A percentile compares a stretch with the other conserved stretches of the same genome.
Evolutionary conservation across 2,888 invertebrate species (phyloP).

Genomic region (Agrenia bidenticulata): DNA sequence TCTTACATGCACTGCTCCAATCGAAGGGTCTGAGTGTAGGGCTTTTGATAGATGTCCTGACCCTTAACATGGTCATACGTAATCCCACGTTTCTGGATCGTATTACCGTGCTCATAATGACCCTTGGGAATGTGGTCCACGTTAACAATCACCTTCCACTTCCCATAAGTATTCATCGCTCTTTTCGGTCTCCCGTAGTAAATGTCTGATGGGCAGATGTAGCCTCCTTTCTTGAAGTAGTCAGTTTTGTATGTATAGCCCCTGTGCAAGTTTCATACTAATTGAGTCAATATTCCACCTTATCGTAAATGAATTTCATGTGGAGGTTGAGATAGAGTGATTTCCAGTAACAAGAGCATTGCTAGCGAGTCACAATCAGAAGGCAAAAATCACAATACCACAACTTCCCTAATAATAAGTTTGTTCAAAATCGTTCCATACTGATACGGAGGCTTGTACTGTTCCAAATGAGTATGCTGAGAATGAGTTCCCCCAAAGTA

Average conservation of each 20-base stretch:
- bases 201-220: slow-evolving; percentile 56
- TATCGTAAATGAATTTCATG: slow-evolving; percentile 5
- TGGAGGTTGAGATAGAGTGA: background rate
- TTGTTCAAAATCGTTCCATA: slow-evolving; percentile 15
- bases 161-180: slow-evolving; percentile 55
- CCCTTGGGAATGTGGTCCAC: slow-evolving; percentile 52
- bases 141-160: slow-evolving; percentile 57
- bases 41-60: slow-evolving; percentile 7
- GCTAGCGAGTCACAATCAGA: background rate
- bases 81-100: background rate
- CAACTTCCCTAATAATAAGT: background rate
- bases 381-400: no score
- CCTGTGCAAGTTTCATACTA: slow-evolving; percentile 22
- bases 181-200: slow-evolving; percentile 55
- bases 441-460: slow-evolving; percentile 50
- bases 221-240: slow-evolving; percentile 55
- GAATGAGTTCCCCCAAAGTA: slow-evolving; percentile 54
- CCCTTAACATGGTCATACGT: background rate
- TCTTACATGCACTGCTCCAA: slow-evolving; percentile 57
- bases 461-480: slow-evolving; percentile 40
- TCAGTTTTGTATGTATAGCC: slow-evolving; percentile 52
- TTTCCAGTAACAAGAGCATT: background rate
- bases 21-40: slow-evolving; percentile 56
- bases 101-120: slow-evolving; percentile 5
- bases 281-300: background rate